Percentiles rank a stretch among this genome's conserved stretches.
Evolutionary conservation across 92 coral and sea anemone genomes (phyloP).

Genomic region (Epizoanthus fatuus): DNA sequence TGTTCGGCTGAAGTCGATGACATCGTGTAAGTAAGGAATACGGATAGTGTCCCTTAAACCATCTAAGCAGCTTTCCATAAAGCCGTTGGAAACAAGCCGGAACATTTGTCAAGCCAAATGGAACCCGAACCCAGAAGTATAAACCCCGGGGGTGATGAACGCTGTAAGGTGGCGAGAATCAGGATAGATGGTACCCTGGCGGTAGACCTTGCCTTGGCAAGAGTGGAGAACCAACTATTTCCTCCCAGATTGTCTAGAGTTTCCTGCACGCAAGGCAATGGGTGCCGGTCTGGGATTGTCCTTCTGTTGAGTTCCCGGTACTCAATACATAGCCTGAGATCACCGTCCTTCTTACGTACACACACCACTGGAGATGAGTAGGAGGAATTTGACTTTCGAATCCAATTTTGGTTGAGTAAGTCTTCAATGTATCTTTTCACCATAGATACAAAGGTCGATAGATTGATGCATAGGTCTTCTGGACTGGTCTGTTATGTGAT

Average conservation of each 20-base stretch:
- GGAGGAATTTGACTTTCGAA: no score
- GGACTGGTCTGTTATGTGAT: no score
- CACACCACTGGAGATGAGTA: no score
- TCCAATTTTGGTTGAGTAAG: no score
- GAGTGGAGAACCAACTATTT: slow-evolving; percentile 68
- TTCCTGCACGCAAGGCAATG: slow-evolving; percentile 50
- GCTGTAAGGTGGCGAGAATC: no score
- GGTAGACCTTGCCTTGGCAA: slow-evolving; percentile 76
- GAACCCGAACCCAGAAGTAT: slow-evolving; percentile 66
- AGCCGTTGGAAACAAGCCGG: slow-evolving; percentile 78
- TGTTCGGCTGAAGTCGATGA: slow-evolving; percentile 57
- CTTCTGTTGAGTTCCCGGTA: slow-evolving; percentile 34
- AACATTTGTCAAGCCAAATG: slow-evolving; percentile 36
- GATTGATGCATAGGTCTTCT: no score
- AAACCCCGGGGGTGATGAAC: slow-evolving; percentile 73
- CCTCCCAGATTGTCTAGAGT: slow-evolving; percentile 60
- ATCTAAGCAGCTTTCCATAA: slow-evolving; percentile 75
- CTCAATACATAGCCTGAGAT: no score
- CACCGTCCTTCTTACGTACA: no score
- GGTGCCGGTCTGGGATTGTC: slow-evolving; percentile 72
- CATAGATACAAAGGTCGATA: no score
- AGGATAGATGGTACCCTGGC: slow-evolving; percentile 59
- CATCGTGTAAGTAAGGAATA: slow-evolving; percentile 73
- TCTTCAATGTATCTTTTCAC: no score
- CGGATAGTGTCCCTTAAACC: slow-evolving; percentile 70